A percentile compares a stretch with the other conserved stretches of the same genome.
Evolutionary conservation across 2,888 invertebrate genomes (phyloP).

Genomic region (Pocota personata): DNA sequence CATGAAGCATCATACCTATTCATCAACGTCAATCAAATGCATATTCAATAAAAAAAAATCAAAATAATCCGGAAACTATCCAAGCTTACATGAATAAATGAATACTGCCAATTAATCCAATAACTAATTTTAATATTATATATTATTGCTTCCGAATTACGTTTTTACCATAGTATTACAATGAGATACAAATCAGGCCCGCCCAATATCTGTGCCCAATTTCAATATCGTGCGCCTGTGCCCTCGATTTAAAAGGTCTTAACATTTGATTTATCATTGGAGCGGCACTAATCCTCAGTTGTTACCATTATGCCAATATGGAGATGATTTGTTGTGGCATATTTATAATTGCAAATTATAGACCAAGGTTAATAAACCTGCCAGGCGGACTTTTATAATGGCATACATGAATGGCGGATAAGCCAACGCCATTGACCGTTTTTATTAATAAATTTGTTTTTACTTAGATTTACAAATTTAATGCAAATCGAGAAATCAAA

Average conservation of each 20-base stretch:
- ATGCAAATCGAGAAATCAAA: background rate
- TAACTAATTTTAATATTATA: background rate
- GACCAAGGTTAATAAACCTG: slow-evolving; percentile 33
- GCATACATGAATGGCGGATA: background rate
- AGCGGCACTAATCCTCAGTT: background rate
- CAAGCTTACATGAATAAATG: background rate
- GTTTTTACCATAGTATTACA: background rate
- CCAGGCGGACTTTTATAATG: background rate
- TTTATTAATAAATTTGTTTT: background rate
- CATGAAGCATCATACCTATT: no score
- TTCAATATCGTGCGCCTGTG: background rate
- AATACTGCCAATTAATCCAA: background rate
- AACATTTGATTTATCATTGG: background rate
- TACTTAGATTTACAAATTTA: background rate
- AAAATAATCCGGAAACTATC: background rate
- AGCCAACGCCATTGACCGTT: slow-evolving; percentile 25
- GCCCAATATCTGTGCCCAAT: background rate
- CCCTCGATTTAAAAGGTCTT: background rate
- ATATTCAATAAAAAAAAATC: background rate
- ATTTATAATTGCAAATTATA: background rate
- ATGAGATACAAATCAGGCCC: background rate
- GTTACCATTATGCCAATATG: background rate
- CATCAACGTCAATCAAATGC: background rate
- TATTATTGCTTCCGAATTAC: background rate
- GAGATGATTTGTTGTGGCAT: slow-evolving; percentile 14